Conservation (phyloP, 2,888 invertebrate species). For the Stenichneumon culpator region DNA sequence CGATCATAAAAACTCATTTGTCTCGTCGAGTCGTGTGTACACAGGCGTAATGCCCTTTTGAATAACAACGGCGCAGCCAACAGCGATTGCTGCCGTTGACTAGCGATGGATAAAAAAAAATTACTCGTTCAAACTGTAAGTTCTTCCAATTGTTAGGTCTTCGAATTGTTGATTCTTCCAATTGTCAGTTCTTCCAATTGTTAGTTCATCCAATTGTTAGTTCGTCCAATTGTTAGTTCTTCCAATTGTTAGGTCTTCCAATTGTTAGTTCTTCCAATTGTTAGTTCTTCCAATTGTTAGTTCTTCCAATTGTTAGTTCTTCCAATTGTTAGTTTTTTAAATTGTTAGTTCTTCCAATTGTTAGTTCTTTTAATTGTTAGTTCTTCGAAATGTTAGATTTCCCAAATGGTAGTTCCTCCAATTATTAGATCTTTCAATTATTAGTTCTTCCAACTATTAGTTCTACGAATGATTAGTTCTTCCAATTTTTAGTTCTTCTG, state of each 20-base stretch:
- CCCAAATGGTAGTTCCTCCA: not conserved
- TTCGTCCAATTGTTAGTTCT: too few species aligned
- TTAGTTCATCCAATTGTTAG: too few species aligned
- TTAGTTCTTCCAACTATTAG: too few species aligned
- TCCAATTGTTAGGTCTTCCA: too few species aligned
- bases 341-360: not conserved
- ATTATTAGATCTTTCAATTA: not conserved
- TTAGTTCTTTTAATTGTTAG: too few species aligned
- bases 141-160: too few species aligned
- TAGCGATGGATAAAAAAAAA: not conserved
- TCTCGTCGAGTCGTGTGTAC: conserved; percentile 1
- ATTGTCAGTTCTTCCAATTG: too few species aligned
- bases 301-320: too few species aligned
- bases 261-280: too few species aligned
- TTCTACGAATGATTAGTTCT: too few species aligned
- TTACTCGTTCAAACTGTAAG: not conserved
- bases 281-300: not conserved
- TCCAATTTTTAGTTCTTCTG: not conserved
- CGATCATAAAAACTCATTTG: conserved; percentile 27
- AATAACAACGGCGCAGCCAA: not conserved
- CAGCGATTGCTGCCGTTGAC: not conserved
- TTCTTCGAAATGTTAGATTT: too few species aligned
- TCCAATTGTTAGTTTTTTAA: not conserved
- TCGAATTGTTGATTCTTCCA: too few species aligned
- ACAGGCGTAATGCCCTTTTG: conserved; percentile 28